Base-by-base conservation (phyloP, 1,140 invertebrate genomes). In the Ectropis grisescens region DNA sequence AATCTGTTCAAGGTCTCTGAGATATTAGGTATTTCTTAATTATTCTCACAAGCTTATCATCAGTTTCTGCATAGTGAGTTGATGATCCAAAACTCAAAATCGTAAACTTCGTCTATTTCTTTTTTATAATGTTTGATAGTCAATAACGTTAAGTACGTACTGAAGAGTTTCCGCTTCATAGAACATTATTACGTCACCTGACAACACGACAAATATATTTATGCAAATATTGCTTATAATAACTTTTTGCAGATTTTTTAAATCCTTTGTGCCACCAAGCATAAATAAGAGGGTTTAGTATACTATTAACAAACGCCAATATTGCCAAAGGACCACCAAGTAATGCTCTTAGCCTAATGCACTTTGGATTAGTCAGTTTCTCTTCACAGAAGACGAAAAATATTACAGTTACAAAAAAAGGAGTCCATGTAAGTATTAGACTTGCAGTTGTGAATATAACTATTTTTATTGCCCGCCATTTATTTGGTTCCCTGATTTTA, bases 211-310 rank as follows among this genome's bases (percentile, higher is more conserved):
- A 46, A n/a, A 58, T 29, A 47, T 50, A 58, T 32, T 38, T 61
- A 26, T 38, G 37, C 10, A 58, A 49, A 42, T 61, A 61, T 24
- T 40, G 42, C 11, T 30, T 37, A 19, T 39, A 47, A 15, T 42
- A 41, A 11, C 12, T 45, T 41, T 40, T 59, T 4, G 70, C 42
- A 12, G 53, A 59, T 39, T 49, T 66, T 41, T 80, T 68, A 41
- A 87, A 87, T 1, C 85, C 85, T 57, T 87, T 87, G 71, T 90
- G 89, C 83, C 89, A 90, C 81, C 89, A 87, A 1, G 88, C 88
- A 54, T 91, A 91, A 37, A 91, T 90, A 26, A 91, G 72, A 5
- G 89, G 90, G 68, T 91, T 91, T 13, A 91, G 64, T 10, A 89
- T 70, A 41, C 87, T 88, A 55, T 90, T 91, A 8, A 85, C 61